A percentile compares a stretch with the other conserved stretches of the same genome.
Conservation (phyloP, 2,797 vertebrate species). For the Bradypus variegatus region DNA sequence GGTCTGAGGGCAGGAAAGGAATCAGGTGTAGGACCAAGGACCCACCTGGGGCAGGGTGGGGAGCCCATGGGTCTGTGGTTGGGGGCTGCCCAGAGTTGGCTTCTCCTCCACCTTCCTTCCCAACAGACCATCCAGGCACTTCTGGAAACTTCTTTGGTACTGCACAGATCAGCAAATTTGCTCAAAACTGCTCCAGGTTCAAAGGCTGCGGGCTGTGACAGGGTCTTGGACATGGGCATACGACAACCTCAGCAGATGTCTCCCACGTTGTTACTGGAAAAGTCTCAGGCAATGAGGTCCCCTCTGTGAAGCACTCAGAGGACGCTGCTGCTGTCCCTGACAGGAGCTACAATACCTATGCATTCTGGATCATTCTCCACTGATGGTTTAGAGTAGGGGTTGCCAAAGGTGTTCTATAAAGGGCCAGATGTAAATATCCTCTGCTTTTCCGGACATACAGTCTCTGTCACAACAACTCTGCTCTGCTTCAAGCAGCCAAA, state of each 20-base stretch:
- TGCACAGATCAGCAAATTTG: neutral
- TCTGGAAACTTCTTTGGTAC: neutral
- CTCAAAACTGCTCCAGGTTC: neutral
- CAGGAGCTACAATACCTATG: neutral
- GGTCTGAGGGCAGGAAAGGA: neutral
- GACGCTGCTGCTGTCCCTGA: neutral
- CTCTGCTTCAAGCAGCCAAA: neutral
- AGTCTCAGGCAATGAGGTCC: neutral
- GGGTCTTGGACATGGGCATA: neutral
- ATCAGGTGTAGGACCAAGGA: neutral
- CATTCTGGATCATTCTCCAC: neutral
- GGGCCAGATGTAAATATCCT: neutral
- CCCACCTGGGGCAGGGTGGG: fast-evolving
- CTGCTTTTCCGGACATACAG: no score
- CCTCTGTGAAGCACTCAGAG: neutral
- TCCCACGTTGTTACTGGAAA: neutral
- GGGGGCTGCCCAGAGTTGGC: neutral
- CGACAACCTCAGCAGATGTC: neutral
- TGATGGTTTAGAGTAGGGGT: neutral
- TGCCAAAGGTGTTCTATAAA: neutral
- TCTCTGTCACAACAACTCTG: fast-evolving
- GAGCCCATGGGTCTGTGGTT: neutral
- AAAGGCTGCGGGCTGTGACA: neutral
- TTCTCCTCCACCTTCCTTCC: neutral
- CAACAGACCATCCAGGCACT: neutral